Percentiles rank a stretch among this genome's conserved stretches.
These are phyloP conservation scores for Heliconius ethilla DNA, from an alignment of 2,888 invertebrate genomes.

Conservation along the genomic window DNA sequence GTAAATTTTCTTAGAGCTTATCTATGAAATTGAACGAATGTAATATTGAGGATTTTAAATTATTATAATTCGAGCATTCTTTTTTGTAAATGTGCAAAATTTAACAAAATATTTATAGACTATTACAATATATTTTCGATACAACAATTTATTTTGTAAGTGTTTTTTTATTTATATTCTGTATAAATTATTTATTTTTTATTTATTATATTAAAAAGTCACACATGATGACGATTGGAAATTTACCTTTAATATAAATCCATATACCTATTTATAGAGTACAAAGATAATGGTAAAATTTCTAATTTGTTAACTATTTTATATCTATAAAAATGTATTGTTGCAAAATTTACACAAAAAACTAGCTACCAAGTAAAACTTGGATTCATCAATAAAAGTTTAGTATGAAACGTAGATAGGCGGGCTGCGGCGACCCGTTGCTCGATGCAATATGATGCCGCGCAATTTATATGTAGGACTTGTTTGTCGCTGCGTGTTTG, in stretches of 20 bases:
- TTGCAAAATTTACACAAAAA: neutral
- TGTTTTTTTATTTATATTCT: neutral
- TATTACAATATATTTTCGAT: too few relatives aligned
- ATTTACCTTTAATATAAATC: neutral
- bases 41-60: too few relatives aligned
- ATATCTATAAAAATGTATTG: neutral
- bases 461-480: constrained; percentile 48
- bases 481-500: constrained; percentile 67
- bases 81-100: too few relatives aligned
- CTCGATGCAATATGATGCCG: constrained; percentile 36
- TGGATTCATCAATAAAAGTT: constrained; percentile 32
- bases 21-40: too few relatives aligned
- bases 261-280: neutral
- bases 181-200: neutral
- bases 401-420: constrained; percentile 9
- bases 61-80: too few relatives aligned
- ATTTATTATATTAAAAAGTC: neutral
- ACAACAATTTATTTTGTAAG: neutral
- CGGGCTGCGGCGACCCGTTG: constrained; percentile 24
- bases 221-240: neutral
- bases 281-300: too few relatives aligned
- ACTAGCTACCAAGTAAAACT: neutral
- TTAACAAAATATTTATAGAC: too few relatives aligned
- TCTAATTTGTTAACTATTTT: too few relatives aligned
- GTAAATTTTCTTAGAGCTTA: too few relatives aligned